phyloP scores from a whole-genome alignment of 2,797 vertebrate genomes.

The Pseudotriccus pelzelni region DNA sequence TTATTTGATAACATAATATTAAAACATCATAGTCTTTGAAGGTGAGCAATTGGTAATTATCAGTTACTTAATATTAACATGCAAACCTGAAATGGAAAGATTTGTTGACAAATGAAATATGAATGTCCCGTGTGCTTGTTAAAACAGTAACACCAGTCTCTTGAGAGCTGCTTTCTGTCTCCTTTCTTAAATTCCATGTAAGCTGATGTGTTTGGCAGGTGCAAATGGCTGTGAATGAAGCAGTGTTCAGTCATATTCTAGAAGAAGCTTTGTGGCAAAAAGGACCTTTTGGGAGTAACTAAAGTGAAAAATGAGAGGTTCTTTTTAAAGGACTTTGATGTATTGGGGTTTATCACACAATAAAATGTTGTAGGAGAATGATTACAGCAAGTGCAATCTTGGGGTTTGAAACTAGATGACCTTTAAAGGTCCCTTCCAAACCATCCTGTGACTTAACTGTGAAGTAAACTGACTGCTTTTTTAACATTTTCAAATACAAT shows the following conservation, averaged over 20 bases:
- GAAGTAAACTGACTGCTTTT: not conserved
- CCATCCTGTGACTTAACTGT: not conserved
- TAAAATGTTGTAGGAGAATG: not conserved
- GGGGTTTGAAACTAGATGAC: not conserved
- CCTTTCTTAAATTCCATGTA: not conserved
- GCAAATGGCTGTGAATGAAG: not conserved
- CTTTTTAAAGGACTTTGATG: not conserved
- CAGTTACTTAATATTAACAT: not conserved
- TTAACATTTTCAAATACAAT: not conserved
- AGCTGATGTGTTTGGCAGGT: not conserved
- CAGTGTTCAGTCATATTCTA: not conserved
- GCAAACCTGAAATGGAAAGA: not conserved
- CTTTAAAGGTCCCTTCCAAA: not conserved
- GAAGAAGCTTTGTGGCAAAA: not conserved
- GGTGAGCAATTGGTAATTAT: not conserved
- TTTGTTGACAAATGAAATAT: not conserved
- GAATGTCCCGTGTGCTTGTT: not conserved
- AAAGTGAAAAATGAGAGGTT: not conserved
- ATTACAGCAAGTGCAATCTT: not conserved
- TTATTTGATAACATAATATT: not conserved
- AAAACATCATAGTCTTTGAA: not conserved
- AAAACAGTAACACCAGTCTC: not conserved
- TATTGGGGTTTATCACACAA: not conserved
- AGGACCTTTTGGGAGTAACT: not conserved
- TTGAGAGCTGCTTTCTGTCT: not conserved